These are phyloP conservation scores for Stichopus horrens DNA, from an alignment of 53 echinoderm and acorn worm genomes.

Conservation along the genomic window DNA sequence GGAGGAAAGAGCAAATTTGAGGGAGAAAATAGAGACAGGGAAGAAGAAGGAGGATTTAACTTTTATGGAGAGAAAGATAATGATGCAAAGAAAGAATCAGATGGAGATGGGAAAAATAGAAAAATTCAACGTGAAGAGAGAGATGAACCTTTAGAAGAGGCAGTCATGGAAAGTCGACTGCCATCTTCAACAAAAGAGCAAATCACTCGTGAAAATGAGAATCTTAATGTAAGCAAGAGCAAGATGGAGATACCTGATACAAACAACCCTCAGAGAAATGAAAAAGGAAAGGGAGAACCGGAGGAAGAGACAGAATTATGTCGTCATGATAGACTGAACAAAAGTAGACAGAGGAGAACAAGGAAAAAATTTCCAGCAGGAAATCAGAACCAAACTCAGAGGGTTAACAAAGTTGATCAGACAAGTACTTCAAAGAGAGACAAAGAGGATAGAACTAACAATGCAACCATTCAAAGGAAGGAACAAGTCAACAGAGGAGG, in stretches of 20 bases:
- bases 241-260: neutral
- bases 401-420: neutral
- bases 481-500: neutral
- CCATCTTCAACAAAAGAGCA: neutral
- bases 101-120: neutral
- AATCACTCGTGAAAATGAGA: neutral
- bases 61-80: neutral
- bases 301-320: too few species aligned
- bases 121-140: neutral
- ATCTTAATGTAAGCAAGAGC: neutral
- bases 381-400: neutral
- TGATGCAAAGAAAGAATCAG: neutral
- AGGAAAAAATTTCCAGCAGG: neutral
- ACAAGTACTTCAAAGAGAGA: neutral
- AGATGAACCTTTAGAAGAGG: neutral
- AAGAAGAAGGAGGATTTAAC: neutral
- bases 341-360: neutral
- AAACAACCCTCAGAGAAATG: neutral
- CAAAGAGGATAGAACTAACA: neutral
- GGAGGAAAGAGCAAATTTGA: constrained; percentile 19
- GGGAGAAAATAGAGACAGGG: neutral
- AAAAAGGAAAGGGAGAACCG: neutral
- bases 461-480: neutral
- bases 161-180: neutral
- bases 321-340: too few species aligned